Base-by-base conservation (phyloP, 1,140 invertebrate genomes). In the Zaprionus gabonicus region DNA sequence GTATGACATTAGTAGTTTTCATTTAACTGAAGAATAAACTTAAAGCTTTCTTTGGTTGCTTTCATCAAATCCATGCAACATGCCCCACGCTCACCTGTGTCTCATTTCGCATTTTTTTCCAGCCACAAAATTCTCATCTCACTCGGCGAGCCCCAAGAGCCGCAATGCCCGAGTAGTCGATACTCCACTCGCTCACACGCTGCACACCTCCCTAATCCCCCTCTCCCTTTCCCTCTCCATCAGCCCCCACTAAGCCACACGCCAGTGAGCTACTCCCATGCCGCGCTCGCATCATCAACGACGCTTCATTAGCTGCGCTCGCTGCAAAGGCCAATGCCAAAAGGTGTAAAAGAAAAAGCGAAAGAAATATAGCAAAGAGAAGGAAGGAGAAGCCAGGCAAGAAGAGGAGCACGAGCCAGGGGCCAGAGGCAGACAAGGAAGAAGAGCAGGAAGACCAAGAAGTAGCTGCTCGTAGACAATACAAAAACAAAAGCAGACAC, bases 291-390 rank as follows among this genome's bases (percentile, higher is more conserved):
- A 76, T 88, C 84, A 87, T 81, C 83, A 81, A 71, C 78, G 68
- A 60, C 81, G 84, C 84, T 87, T 87, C 83, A 87, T 87, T 87
- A 87, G 83, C 78, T 71, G 41, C 55, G 81, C 78, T 78, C 78
- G 59, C 72, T 86, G 73, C 68, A 81, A 88, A 84, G 81, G 83
- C 84, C 81, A 87, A 88, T 88, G 84, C 83, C 84, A 88, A 80
- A 87, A 87, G 83, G 83, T 88, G 83, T 58, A 76, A 71, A 76
- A 76, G 58, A 79, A 76, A 72, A 71, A 71, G 25, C 23, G 28
- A 72, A 76, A 86, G 65, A 64, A 76, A 60, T 71, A 60, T 63
- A 46, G 63, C 17, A 46, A 60, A 65, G 23, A 49, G 59, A 28
- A 57, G 23, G 23, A 23, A 23, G 51, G 63, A 72, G 69, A 59